Conservation (phyloP, 2,113 vertebrate species). For the Isurus oxyrinchus region DNA sequence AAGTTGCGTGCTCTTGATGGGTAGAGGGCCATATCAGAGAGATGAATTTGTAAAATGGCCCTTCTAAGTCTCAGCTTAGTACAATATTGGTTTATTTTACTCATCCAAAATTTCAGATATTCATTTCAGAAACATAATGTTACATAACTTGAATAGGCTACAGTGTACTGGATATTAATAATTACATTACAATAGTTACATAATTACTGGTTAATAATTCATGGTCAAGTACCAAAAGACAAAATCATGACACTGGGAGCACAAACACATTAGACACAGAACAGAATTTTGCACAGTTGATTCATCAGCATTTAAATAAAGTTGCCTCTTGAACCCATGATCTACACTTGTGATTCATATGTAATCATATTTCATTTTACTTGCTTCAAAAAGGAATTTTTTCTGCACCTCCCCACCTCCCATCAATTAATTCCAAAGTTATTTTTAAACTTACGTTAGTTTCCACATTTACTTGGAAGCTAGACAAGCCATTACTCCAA, state of each 20-base stretch:
- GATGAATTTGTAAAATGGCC: neutral
- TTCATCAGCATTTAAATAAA: neutral
- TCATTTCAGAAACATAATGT: neutral
- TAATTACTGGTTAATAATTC: neutral
- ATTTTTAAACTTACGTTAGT: neutral
- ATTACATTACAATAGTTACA: neutral
- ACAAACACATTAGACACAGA: neutral
- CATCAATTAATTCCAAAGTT: neutral
- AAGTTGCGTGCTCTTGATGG: neutral
- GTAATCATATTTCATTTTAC: neutral
- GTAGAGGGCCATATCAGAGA: neutral
- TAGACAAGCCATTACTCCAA: neutral
- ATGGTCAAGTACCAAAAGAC: neutral
- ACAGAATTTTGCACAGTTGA: neutral
- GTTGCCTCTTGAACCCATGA: neutral
- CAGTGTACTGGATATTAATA: neutral
- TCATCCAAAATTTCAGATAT: neutral
- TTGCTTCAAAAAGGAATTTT: neutral
- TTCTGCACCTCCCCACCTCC: neutral
- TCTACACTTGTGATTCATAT: neutral
- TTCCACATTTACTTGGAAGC: slow-evolving; percentile 5
- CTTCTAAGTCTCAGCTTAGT: neutral
- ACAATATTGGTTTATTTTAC: neutral
- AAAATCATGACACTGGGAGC: neutral
- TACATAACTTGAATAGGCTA: neutral